Evolutionary conservation across 2,797 vertebrate species (phyloP), one percentile per base, ranked within the genome.

Genomic region (Poecile montanus): DNA sequence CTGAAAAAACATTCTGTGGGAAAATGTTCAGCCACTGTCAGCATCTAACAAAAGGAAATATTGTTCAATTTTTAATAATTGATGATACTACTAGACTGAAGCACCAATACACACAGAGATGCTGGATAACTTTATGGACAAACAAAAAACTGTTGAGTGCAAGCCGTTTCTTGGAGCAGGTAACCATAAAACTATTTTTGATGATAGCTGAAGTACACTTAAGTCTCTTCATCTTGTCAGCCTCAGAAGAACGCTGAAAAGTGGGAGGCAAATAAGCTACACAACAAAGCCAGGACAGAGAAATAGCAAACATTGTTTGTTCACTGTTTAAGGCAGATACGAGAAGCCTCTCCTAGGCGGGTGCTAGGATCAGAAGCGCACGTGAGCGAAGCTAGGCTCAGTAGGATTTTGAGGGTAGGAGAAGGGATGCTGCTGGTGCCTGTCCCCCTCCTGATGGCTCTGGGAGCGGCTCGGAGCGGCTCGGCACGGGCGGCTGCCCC

Each of bases 401-500:
- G 36, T 2, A 4, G 42, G 26, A 51, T 32, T 44, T 62, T 2
- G 18, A 26, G 13, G 38, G 38, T 38, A 38, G 11, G 38, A 38
- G 38, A 12, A 38, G 38, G 38, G 38, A 38, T 38, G 38, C 38
- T 38, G 38, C 5, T 11, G 11, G 38, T 38, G 11, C 38, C 38
- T 38, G 38, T 38, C 11, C 38, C 38, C 95, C 97, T 25, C 95
- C 57, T 36, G 97, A 84, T 91, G 97, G 96, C 96, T 88, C 75
- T 91, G 70, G 5, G 84, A n/a, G 1, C 86, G 89, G 34, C 34
- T 34, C 34, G 34, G 38, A 38, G 67, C 63, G 25, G 2, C 72
- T 20, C 0, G 62, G 1, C 54, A 0, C 27, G 0, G 0, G 6
- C 0, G 16, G 40, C 45, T 4, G 38, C 54, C 32, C 9, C 1